Evolutionary conservation across 2,797 vertebrate species (phyloP).

Genomic region (Xenops minutus): DNA sequence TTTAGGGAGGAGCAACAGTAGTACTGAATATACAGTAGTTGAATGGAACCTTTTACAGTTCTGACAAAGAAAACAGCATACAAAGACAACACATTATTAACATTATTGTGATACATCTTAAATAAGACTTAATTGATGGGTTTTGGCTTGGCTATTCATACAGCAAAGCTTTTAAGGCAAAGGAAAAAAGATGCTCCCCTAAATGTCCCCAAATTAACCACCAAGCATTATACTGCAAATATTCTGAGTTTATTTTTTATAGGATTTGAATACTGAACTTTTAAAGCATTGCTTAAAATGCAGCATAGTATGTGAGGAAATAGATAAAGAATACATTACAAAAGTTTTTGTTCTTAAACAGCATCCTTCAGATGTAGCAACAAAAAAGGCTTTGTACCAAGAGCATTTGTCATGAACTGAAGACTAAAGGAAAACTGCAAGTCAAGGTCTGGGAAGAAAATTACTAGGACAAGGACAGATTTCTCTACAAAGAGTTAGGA

Average conservation of each 20-base stretch:
- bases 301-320: background rate
- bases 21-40: background rate
- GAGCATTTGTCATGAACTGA: background rate
- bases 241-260: background rate
- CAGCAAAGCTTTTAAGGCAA: background rate
- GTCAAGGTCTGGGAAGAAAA: background rate
- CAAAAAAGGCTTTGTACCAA: background rate
- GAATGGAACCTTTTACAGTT: accelerated
- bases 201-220: background rate
- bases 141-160: background rate
- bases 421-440: background rate
- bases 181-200: background rate
- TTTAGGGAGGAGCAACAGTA: background rate
- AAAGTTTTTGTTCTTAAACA: background rate
- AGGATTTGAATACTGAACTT: background rate
- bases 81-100: background rate
- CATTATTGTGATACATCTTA: background rate
- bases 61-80: background rate
- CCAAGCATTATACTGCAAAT: background rate
- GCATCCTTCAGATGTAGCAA: background rate
- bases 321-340: background rate
- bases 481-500: background rate
- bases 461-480: background rate
- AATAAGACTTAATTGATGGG: background rate
- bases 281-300: background rate